Base-by-base conservation (phyloP, 30 jellyfish, hydroid and myxozoan species). In the Pseudorhiza aurosa region DNA sequence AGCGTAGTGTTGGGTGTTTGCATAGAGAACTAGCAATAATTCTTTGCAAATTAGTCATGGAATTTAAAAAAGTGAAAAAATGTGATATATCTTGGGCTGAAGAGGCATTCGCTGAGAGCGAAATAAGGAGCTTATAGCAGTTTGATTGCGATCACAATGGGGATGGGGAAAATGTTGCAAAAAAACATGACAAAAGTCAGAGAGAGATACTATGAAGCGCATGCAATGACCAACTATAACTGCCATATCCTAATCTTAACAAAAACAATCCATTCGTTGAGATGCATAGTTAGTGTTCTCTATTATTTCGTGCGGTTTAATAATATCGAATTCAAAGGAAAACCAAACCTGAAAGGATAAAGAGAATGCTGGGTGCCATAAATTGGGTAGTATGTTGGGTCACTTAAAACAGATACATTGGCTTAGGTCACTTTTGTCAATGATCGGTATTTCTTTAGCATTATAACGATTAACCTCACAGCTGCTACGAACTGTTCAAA, bases 351-450 rank as follows among this genome's bases (percentile, higher is more conserved):
- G 8, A 3, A 37, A 0, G 55, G 65, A 68, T 47, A 15, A 68
- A 68, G 18, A 25, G 22, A 29, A 18, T 28, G 9, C 11, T 68
- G 55, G 32, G 24, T 15, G 42, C 18, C 25, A 58, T 29, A 17
- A 19, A 19, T 58, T 22, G 9, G 46, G 17, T 21, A 8, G 69
- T n/a, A 43, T 21, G 83, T 56, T 46, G 33, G 83, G 83, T 69
- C 83, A 69, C 14, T 24, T 50, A 35, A 27, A 24, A 25, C 8
- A n/a, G n/a, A n/a, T n/a, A n/a, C n/a, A n/a, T n/a, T n/a, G n/a
- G n/a, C n/a, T n/a, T n/a, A 56, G 47, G 69, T 27, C 83, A 45
- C 18, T 39, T 5, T n/a, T 68, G 40, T 10, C 18, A 8, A 56
- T 44, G 28, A 42, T 69, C 70, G 70, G 15, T 21, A 19, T 53